A percentile compares a stretch with the other conserved stretches of the same genome.
Conservation (phyloP, 1,140 invertebrate species). For the Artemia franciscana region DNA sequence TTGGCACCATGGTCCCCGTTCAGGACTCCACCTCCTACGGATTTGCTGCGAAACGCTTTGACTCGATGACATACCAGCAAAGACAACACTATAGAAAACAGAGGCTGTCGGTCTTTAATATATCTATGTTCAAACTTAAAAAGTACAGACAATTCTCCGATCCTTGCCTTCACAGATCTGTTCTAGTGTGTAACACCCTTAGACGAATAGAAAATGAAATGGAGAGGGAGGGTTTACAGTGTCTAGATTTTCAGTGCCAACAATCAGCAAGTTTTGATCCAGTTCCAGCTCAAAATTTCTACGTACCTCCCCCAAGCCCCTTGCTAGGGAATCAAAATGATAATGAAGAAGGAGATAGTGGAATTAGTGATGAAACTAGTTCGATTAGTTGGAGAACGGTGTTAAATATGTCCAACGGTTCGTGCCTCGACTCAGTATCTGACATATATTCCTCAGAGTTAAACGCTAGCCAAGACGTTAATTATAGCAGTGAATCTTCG, state of each 20-base stretch:
- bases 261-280: conserved; percentile 9
- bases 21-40: conserved; percentile 4
- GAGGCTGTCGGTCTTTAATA: conserved; percentile 63
- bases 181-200: conserved; percentile 79
- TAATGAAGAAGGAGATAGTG: conserved; percentile 50
- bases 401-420: conserved; percentile 41
- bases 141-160: conserved; percentile 64
- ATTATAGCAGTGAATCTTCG: neutral
- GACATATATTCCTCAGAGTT: neutral
- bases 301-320: conserved; percentile 7
- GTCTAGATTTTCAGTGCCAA: conserved; percentile 11
- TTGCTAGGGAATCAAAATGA: conserved; percentile 32
- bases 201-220: conserved; percentile 73
- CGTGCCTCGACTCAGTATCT: neutral
- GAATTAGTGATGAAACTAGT: conserved; percentile 44
- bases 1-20: conserved; percentile 3
- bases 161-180: conserved; percentile 66
- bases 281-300: conserved; percentile 10
- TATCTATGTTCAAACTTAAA: conserved; percentile 76
- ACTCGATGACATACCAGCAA: conserved; percentile 12
- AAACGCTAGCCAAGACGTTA: too few relatives aligned
- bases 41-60: conserved; percentile 1
- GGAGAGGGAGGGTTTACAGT: conserved; percentile 39
- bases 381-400: conserved; percentile 76
- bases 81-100: conserved; percentile 47